Evolutionary conservation across 2,797 vertebrate genomes (phyloP), one percentile per base, ranked within the genome.

Genomic region (Schizopygopsis pylzovi): DNA sequence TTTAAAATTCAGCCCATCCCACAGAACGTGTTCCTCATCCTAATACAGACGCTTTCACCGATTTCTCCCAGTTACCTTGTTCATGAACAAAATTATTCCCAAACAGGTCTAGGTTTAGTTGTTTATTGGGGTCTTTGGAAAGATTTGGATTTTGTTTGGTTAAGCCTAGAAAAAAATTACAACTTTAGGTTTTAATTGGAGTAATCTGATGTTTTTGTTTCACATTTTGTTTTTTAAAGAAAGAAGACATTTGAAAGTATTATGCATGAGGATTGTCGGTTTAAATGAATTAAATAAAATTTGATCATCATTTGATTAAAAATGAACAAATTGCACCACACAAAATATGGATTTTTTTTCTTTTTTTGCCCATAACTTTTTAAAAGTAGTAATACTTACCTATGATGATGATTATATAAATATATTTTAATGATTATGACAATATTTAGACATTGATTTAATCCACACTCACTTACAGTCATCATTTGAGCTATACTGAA

Each of bases 41-140:
- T 49, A 59, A 84, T 78, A 28, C 12, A 89, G 89, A 92, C 92
- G 93, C 93, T 94, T 93, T 79, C 3, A 59, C 37, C 45, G 39
- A 47, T 71, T 45, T 61, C 12, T 37, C 52, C 4, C 12, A 15
- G 47, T 45, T 59, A 79, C 83, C 37, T 47, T 70, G 22, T 39
- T 72, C 16, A 33, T 33, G 37, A 59, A 56, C 2, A 65, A 41
- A 79, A 45, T 28, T 4, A 52, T 52, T 63, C 37, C 52, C 52
- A n/a, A 59, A 59, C 75, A n/a, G 33, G 3, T 33, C 73, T 22
- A 12, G n/a, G 73, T 54, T 49, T 76, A 20, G 16, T 77, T 56
- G 20, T 11, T 56, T 56, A 20, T 37, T 22, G 18, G 33, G 18
- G 9, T 77, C 11, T 56, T 77, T 77, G 49, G 18, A 2, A 33